Conservation (phyloP, 2,797 vertebrate species). For the Megaceryle alcyon region DNA sequence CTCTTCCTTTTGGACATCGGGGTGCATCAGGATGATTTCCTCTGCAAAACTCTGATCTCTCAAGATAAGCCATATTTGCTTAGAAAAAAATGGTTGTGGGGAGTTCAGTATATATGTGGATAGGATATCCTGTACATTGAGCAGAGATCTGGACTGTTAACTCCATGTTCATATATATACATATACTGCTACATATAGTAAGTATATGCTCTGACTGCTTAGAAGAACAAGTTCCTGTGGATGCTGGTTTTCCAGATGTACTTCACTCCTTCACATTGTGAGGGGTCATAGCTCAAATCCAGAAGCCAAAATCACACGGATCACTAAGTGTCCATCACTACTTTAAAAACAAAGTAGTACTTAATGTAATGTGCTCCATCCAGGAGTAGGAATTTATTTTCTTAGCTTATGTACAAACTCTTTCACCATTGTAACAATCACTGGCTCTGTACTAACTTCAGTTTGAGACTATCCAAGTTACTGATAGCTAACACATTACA, state of each 20-base stretch:
- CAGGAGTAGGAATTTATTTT: not conserved
- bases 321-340: not conserved
- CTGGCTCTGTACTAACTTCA: not conserved
- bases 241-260: not conserved
- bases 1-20: not conserved
- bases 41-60: not conserved
- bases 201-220: not conserved
- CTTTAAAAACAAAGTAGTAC: not conserved
- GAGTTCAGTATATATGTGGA: not conserved
- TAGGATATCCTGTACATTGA: not conserved
- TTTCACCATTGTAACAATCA: not conserved
- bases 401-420: not conserved
- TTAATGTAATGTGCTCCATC: not conserved
- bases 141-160: not conserved
- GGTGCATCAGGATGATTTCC: not conserved
- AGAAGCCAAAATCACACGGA: not conserved
- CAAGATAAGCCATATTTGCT: not conserved
- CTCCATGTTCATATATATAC: not conserved
- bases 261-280: not conserved
- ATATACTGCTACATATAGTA: not conserved
- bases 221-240: not conserved
- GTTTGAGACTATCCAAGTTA: not conserved
- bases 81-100: not conserved
- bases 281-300: not conserved
- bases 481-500: not conserved